A percentile compares a stretch with the other conserved stretches of the same genome.
Conservation (phyloP, 1,140 invertebrate genomes). For the Aphis craccivora region DNA sequence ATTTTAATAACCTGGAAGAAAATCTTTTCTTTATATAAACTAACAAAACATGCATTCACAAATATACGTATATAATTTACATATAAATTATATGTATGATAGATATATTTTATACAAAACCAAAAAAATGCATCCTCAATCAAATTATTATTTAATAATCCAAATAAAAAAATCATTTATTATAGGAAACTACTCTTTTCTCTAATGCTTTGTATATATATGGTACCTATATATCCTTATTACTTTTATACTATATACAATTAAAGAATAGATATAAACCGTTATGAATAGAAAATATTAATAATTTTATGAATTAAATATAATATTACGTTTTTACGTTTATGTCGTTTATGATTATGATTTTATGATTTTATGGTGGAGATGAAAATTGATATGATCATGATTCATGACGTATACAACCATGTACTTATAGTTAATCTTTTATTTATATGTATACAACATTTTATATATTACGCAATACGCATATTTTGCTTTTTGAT, state of each 20-base stretch:
- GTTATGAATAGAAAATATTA: background rate
- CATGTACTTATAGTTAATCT: no score
- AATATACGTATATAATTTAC: background rate
- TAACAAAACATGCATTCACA: background rate
- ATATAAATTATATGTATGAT: background rate
- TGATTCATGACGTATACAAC: no score
- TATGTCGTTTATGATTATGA: no score
- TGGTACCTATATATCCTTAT: background rate
- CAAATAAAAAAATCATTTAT: background rate
- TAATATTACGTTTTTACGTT: background rate
- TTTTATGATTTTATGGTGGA: background rate
- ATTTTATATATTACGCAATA: background rate
- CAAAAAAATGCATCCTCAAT: background rate
- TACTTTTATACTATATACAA: background rate
- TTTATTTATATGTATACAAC: background rate
- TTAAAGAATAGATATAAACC: no score
- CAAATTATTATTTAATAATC: background rate
- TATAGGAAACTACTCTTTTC: background rate
- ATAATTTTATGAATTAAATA: background rate
- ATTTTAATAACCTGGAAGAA: no score
- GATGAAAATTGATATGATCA: background rate
- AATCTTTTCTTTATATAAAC: background rate
- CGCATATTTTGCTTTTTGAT: background rate
- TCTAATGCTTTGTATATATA: no score
- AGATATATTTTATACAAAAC: background rate